phyloP scores from a whole-genome alignment of 2,888 invertebrate species.

The Ceratothoa steindachneri region DNA sequence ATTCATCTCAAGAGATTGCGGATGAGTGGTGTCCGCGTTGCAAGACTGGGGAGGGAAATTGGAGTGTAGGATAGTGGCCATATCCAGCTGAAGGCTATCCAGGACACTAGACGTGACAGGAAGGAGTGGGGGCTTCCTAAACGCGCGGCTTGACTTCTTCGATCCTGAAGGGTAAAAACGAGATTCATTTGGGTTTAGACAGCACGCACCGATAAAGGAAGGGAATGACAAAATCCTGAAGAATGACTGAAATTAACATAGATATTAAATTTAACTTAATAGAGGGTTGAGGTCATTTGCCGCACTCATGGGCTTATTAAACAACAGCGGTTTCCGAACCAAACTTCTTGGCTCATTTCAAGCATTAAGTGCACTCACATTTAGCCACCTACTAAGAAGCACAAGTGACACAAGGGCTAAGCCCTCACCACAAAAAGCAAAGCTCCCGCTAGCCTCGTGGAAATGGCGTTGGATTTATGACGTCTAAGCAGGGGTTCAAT shows the following conservation, averaged over 20 bases:
- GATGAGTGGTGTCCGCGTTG: constrained; percentile 5
- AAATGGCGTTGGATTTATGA: no score
- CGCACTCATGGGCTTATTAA: no score
- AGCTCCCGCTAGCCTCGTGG: no score
- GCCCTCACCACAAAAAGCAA: no score
- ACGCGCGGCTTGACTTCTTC: constrained; percentile 35
- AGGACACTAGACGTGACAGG: constrained; percentile 49
- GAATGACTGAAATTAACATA: neutral
- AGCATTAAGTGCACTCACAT: no score
- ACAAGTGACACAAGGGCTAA: no score
- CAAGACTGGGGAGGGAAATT: constrained; percentile 23
- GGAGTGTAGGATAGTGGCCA: constrained; percentile 39
- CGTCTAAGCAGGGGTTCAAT: no score
- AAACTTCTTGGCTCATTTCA: no score
- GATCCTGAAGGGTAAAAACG: constrained; percentile 21
- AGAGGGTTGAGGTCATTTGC: no score
- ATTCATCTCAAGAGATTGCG: neutral
- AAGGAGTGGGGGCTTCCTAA: constrained; percentile 44
- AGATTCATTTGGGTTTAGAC: neutral
- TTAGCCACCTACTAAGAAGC: no score
- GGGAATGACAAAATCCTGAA: neutral
- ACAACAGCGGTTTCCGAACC: no score
- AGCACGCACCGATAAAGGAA: no score
- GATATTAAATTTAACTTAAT: neutral
- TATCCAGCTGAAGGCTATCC: constrained; percentile 49